These are phyloP conservation scores for Arenaria interpres DNA, from an alignment of 2,113 vertebrate genomes.

Conservation along the genomic window DNA sequence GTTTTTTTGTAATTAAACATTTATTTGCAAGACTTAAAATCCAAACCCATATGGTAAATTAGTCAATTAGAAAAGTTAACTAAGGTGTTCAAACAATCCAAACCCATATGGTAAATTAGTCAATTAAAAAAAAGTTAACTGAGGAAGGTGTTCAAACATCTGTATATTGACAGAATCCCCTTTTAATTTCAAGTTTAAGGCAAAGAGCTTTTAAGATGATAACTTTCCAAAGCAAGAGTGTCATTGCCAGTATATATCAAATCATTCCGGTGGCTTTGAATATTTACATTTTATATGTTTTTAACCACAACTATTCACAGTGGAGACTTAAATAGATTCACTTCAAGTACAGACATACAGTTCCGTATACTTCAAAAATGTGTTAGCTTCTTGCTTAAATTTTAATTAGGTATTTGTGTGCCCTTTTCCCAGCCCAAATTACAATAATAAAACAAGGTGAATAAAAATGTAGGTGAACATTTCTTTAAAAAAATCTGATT, in stretches of 20 bases:
- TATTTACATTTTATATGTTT: background rate
- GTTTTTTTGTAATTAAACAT: background rate
- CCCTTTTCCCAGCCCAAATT: slow-evolving; percentile 28
- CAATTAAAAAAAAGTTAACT: background rate
- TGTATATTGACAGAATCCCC: background rate
- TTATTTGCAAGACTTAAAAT: background rate
- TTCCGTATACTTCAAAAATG: background rate
- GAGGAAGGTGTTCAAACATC: background rate
- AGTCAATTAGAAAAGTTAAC: background rate
- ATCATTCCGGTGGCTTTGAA: background rate
- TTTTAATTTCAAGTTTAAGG: slow-evolving; percentile 41
- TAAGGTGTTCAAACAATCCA: background rate
- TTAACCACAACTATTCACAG: background rate
- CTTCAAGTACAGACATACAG: background rate
- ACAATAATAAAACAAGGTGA: slow-evolving; percentile 59
- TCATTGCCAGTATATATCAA: background rate
- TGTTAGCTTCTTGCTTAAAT: background rate
- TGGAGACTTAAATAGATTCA: background rate
- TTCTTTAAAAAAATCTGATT: slow-evolving; percentile 80
- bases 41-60: background rate
- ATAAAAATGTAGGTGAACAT: slow-evolving; percentile 69
- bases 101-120: background rate
- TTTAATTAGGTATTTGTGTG: background rate
- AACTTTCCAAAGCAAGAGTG: background rate
- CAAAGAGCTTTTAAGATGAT: slow-evolving; percentile 43